phyloP scores from a whole-genome alignment of 2,113 vertebrate genomes.

The Grantiella picta region DNA sequence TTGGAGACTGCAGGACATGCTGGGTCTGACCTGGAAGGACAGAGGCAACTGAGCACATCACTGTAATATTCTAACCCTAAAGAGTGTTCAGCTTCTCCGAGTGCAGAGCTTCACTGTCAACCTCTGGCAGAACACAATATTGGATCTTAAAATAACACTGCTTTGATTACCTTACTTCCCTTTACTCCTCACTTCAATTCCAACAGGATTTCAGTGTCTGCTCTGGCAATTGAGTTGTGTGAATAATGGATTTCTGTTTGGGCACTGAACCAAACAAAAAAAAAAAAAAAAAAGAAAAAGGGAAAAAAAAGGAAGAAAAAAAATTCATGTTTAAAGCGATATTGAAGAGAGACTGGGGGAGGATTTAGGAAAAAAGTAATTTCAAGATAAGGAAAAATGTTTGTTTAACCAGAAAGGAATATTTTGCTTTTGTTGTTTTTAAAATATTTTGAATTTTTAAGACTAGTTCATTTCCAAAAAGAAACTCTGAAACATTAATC shows the following conservation, averaged over 20 bases:
- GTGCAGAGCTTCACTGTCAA: constrained; percentile 7
- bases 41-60: not conserved
- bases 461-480: not conserved
- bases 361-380: not conserved
- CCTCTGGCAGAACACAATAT: constrained; percentile 17
- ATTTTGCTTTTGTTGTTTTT: not conserved
- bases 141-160: constrained; percentile 49
- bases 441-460: not conserved
- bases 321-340: not conserved
- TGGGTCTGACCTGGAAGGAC: not conserved
- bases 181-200: constrained; percentile 42
- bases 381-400: not conserved
- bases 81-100: not conserved
- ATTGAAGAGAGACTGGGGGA: not conserved
- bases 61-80: not conserved
- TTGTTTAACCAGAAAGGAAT: not conserved
- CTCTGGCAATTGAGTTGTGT: constrained; percentile 29
- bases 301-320: not conserved
- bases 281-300: too few species aligned
- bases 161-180: constrained; percentile 54
- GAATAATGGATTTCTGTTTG: constrained; percentile 53
- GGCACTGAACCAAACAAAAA: not conserved
- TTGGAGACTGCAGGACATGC: not conserved
- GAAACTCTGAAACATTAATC: not conserved
- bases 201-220: constrained; percentile 50